phyloP scores from a whole-genome alignment of 2,888 invertebrate species.

The Ferrisia virgata region DNA sequence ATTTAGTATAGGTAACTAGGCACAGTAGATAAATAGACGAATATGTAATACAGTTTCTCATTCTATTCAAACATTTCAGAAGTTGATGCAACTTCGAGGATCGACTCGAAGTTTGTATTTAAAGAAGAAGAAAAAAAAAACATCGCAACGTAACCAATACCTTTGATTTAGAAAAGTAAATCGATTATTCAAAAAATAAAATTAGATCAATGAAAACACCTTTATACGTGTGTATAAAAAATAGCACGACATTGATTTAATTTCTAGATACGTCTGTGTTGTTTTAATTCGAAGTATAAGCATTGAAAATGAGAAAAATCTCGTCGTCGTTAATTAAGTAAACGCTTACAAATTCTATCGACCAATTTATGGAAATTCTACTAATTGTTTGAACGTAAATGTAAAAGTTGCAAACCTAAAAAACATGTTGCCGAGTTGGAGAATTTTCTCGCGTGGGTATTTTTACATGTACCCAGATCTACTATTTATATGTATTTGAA shows the following conservation, averaged over 20 bases:
- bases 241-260: constrained; percentile 29
- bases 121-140: too few species aligned
- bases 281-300: not conserved
- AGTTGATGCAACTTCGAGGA: too few species aligned
- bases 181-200: not conserved
- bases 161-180: not conserved
- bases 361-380: not conserved
- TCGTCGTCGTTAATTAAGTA: not conserved
- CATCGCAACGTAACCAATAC: too few species aligned
- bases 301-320: not conserved
- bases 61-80: too few species aligned
- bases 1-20: too few species aligned
- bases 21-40: too few species aligned
- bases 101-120: too few species aligned
- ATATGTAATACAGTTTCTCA: too few species aligned
- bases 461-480: too few species aligned
- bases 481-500: not conserved
- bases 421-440: not conserved
- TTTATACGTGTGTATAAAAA: not conserved
- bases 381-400: not conserved
- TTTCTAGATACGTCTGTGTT: not conserved
- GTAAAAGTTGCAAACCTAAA: not conserved
- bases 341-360: not conserved
- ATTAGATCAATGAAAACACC: not conserved
- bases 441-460: not conserved